A percentile compares a stretch with the other conserved stretches of the same genome.
These are phyloP conservation scores for Cryptocephalus moraei DNA, from an alignment of 2,888 invertebrate species.

Conservation along the genomic window DNA sequence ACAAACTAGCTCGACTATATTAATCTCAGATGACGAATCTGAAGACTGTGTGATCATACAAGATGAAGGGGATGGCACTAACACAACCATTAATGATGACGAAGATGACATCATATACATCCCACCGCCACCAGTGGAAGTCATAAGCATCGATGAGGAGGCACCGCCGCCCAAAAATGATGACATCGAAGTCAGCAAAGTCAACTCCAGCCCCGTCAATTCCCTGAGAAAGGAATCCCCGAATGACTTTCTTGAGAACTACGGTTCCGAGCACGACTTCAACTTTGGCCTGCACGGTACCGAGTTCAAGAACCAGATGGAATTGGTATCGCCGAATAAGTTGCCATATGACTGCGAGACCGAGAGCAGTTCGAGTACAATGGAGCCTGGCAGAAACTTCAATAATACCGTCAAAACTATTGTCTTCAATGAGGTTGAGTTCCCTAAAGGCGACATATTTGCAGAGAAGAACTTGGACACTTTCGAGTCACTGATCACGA, in stretches of 20 bases:
- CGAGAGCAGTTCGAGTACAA: constrained; percentile 29
- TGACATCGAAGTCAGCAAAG: constrained; percentile 8
- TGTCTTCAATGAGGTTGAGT: constrained; percentile 31
- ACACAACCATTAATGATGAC: constrained; percentile 6
- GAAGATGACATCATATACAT: constrained; percentile 26
- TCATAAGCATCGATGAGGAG: constrained; percentile 25
- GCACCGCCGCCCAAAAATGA: constrained; percentile 1
- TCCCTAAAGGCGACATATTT: constrained; percentile 28
- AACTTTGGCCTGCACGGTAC: constrained; percentile 28
- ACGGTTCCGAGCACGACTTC: constrained; percentile 19
- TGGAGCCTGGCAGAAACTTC: constrained; percentile 14
- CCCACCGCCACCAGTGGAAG: constrained; percentile 23
- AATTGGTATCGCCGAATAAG: constrained; percentile 20
- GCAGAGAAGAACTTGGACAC: constrained; percentile 26
- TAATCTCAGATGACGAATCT: constrained; percentile 11
- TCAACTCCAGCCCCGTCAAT: constrained; percentile 10
- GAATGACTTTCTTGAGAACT: constrained; percentile 27
- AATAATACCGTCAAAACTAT: constrained; percentile 22
- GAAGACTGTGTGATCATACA: constrained; percentile 10
- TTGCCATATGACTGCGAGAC: constrained; percentile 27
- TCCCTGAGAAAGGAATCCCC: constrained; percentile 15
- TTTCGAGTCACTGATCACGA: constrained; percentile 29
- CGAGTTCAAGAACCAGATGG: constrained; percentile 21
- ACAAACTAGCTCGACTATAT: not conserved
- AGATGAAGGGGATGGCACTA: constrained; percentile 1